Percentiles rank a stretch among this genome's conserved stretches.
Evolutionary conservation across 2,888 invertebrate species (phyloP).

Genomic region (Blastobasis lacticolella): DNA sequence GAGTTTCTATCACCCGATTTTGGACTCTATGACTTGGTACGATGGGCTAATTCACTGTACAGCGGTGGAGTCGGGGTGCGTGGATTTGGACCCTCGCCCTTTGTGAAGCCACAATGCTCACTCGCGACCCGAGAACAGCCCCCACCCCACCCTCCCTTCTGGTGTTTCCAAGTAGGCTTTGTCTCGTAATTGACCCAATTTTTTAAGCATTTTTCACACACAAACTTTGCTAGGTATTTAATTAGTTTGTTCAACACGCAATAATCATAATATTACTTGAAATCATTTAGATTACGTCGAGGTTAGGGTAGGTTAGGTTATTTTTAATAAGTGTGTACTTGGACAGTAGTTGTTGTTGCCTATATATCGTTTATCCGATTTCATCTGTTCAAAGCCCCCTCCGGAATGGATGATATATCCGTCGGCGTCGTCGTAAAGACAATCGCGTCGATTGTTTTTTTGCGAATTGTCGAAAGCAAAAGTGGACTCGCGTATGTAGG

Average conservation of each 20-base stretch:
- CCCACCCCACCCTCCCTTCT: slow-evolving; percentile 34
- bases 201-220: slow-evolving; percentile 30
- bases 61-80: slow-evolving; percentile 14
- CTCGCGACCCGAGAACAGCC: slow-evolving; percentile 30
- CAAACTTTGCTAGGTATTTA: no score
- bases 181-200: slow-evolving; percentile 63
- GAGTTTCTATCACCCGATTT: slow-evolving; percentile 20
- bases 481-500: slow-evolving; percentile 69
- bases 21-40: slow-evolving; percentile 27
- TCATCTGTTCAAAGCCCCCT: no score
- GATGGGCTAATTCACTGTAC: slow-evolving; percentile 23
- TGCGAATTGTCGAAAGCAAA: slow-evolving; percentile 71
- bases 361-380: no score
- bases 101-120: slow-evolving; percentile 37
- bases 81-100: slow-evolving; percentile 45
- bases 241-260: no score
- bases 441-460: slow-evolving; percentile 36
- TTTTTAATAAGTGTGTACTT: no score
- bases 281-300: not conserved
- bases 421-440: slow-evolving; percentile 6
- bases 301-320: no score
- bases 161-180: slow-evolving; percentile 40
- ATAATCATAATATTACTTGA: not conserved
- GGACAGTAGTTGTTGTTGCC: no score
- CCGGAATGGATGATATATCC: no score